These are phyloP conservation scores for Echiichthys vipera DNA, from an alignment of 2,797 vertebrate genomes.

Conservation along the genomic window DNA sequence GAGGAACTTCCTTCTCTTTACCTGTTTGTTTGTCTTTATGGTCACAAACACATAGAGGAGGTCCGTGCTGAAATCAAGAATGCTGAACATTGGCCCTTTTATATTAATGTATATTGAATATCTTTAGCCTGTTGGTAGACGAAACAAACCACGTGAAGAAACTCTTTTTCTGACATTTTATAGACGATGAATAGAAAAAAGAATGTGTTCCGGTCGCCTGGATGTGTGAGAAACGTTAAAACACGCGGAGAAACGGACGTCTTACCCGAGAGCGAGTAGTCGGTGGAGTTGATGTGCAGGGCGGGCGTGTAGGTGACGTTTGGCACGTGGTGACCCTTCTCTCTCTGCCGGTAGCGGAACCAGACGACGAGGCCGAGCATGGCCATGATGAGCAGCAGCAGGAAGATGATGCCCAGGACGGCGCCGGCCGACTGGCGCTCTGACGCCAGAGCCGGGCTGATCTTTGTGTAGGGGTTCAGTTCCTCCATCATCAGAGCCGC, in stretches of 20 bases:
- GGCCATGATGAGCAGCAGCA: conserved; percentile 93
- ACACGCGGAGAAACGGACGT: rapidly evolving
- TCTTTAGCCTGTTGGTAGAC: no score
- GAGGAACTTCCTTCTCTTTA: neutral
- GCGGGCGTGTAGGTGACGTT: conserved; percentile 95
- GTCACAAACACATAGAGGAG: neutral
- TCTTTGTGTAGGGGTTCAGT: conserved; percentile 99
- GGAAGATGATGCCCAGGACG: conserved; percentile 92
- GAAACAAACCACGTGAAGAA: no score
- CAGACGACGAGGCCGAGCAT: conserved; percentile 94
- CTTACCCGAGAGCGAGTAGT: conserved; percentile 97
- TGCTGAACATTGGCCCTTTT: no score
- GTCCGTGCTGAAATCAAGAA: neutral
- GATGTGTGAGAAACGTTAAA: neutral
- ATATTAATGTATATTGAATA: no score
- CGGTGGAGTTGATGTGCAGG: conserved; percentile 92
- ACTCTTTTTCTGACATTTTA: no score
- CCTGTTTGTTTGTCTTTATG: neutral
- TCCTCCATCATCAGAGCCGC: conserved; percentile 98
- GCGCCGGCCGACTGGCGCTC: conserved; percentile 94
- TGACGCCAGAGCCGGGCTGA: conserved; percentile 94
- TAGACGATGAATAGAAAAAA: neutral
- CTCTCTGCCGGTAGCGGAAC: conserved; percentile 92
- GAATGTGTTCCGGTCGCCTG: no score
- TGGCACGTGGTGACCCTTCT: conserved; percentile 94